These are phyloP conservation scores for Drosophila demipolita DNA, from an alignment of 2,888 invertebrate genomes.

Conservation along the genomic window DNA sequence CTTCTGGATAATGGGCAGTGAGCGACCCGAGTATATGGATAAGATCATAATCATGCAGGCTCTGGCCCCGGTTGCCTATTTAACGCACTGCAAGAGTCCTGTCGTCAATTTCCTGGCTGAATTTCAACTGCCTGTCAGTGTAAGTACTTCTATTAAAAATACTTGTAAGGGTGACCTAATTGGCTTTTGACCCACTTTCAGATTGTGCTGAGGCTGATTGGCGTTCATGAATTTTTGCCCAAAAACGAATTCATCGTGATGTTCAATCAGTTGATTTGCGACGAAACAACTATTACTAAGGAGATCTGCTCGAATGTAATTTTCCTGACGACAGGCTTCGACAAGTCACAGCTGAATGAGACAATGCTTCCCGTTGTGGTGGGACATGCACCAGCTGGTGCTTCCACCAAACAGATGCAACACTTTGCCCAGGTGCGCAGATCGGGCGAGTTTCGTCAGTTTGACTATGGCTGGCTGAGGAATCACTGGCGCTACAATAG, in stretches of 20 bases:
- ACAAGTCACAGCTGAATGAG: slow-evolving; percentile 86
- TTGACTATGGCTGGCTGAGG: slow-evolving; percentile 86
- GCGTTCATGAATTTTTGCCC: slow-evolving; percentile 88
- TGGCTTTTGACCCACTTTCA: slow-evolving; percentile 17
- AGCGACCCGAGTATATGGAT: slow-evolving; percentile 88
- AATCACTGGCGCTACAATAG: slow-evolving; percentile 87
- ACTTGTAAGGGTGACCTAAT: not conserved
- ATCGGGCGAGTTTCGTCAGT: slow-evolving; percentile 86
- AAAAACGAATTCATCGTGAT: slow-evolving; percentile 86
- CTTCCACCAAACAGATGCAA: slow-evolving; percentile 89
- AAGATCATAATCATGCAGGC: slow-evolving; percentile 89
- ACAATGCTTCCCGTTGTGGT: slow-evolving; percentile 89
- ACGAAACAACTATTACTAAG: slow-evolving; percentile 86
- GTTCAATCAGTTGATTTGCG: slow-evolving; percentile 86
- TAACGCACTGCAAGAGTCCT: slow-evolving; percentile 86
- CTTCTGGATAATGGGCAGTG: slow-evolving; percentile 89
- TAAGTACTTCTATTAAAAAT: slow-evolving; percentile 65
- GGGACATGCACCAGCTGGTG: slow-evolving; percentile 90
- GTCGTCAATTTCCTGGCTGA: slow-evolving; percentile 85
- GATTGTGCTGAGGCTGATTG: slow-evolving; percentile 79
- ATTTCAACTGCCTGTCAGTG: slow-evolving; percentile 85
- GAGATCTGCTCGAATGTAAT: slow-evolving; percentile 88
- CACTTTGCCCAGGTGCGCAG: slow-evolving; percentile 90
- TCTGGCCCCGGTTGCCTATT: slow-evolving; percentile 89
- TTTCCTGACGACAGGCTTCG: slow-evolving; percentile 88